Evolutionary conservation across 2,113 vertebrate genomes (phyloP), one percentile per base, ranked within the genome.

Genomic region (Corydoras maculifer): DNA sequence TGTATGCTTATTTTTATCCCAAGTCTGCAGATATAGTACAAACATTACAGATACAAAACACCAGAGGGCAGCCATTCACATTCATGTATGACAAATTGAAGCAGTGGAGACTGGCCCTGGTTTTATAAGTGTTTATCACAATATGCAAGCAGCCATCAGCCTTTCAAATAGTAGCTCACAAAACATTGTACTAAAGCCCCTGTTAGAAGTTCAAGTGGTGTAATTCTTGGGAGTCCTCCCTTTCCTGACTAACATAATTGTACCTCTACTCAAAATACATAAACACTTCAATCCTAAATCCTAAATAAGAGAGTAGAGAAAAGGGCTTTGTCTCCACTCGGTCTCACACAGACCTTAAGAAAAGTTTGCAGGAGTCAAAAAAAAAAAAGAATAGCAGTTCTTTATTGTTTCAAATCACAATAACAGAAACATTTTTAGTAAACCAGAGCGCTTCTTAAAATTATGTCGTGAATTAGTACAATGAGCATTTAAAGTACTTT

Each of bases 171-270:
- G 32, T 18, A 58, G 43, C 30, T 3, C 7, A 49, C 13, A 31
- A 25, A 11, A 8, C 62, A 18, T 10, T 13, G 18, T 65, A 72
- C 8, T 53, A 4, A 32, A 60, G 7, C 43, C 25, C 0, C 6
- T 65, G 29, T 68, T 58, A 18, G 18, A 25, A 69, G 13, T 10
- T 8, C 15, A 54, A 61, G 68, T 31, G 43, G 55, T 32, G 48
- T 73, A 50, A 59, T 67, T 53, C 31, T 61, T 15, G 49, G 49
- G 65, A 68, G 53, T 31, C 50, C 64, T 43, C 48, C 72, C 64
- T 29, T 61, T 67, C 48, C 14, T 14, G 31, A 62, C 2, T 57
- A 7, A 30, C 43, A 62, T 68, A 74, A 68, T 74, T 60, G 49
- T 63, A 65, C 25, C 54, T 72, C 54, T 51, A 53, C 53, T 30